Percentiles rank a stretch among this genome's conserved stretches.
Conservation (phyloP, 2,888 invertebrate species). For the Eristalis pertinax region DNA sequence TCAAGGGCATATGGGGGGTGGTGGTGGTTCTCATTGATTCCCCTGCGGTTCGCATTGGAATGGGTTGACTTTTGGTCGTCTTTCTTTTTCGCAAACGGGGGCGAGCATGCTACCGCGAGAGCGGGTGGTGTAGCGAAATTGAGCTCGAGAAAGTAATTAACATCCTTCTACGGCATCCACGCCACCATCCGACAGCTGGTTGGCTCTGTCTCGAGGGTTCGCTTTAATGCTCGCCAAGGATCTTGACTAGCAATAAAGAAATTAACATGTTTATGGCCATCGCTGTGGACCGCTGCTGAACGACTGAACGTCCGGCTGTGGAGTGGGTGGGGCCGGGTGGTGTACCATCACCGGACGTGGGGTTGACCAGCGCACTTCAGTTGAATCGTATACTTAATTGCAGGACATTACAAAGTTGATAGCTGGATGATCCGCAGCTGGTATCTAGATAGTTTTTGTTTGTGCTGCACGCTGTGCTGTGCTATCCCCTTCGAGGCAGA, state of each 20-base stretch:
- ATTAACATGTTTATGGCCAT: constrained; percentile 72
- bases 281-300: constrained; percentile 31
- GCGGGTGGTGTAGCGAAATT: constrained; percentile 11
- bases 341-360: neutral
- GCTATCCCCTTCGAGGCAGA: constrained; percentile 44
- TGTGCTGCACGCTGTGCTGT: neutral
- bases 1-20: neutral
- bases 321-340: too few species aligned
- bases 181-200: constrained; percentile 42
- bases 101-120: too few species aligned
- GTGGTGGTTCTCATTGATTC: constrained; percentile 30
- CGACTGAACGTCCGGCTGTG: neutral
- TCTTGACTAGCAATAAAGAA: constrained; percentile 70
- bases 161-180: constrained; percentile 44
- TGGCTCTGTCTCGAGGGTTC: constrained; percentile 55
- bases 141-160: constrained; percentile 67
- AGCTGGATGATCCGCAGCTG: constrained; percentile 45
- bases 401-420: constrained; percentile 71
- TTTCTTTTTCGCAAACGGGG: neutral
- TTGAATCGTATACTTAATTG: constrained; percentile 69
- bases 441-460: constrained; percentile 30
- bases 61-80: constrained; percentile 30
- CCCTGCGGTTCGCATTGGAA: constrained; percentile 28
- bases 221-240: constrained; percentile 62
- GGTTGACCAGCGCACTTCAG: constrained; percentile 3